Percentiles rank a stretch among this genome's conserved stretches.
phyloP scores from a whole-genome alignment of 2,113 vertebrate species.

The Melanerpes aurifrons region DNA sequence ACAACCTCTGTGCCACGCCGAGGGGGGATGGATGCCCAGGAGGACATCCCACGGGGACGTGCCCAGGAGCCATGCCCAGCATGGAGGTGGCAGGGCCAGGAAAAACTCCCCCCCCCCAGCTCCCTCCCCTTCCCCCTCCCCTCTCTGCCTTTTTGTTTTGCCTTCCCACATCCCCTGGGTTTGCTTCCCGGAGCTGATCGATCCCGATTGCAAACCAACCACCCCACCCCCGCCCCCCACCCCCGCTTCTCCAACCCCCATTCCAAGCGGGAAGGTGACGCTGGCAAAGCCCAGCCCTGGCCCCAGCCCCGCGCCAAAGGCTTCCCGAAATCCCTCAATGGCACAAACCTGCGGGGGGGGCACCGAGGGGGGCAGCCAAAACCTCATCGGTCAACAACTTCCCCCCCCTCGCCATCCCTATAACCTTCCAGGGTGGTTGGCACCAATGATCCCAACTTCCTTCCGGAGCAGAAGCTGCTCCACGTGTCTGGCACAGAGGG shows the following conservation, averaged over 20 bases:
- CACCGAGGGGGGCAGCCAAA: background rate
- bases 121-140: too few relatives aligned
- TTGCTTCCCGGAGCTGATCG: background rate
- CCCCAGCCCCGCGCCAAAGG: background rate
- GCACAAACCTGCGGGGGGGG: background rate
- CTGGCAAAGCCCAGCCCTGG: background rate
- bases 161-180: accelerated
- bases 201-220: background rate
- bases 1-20: background rate
- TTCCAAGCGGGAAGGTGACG: background rate
- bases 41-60: background rate
- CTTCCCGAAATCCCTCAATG: background rate
- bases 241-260: accelerated
- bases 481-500: background rate
- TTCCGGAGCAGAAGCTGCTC: background rate
- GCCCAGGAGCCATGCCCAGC: background rate
- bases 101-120: too few relatives aligned
- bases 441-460: background rate
- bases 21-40: background rate
- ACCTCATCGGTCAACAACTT: too few relatives aligned
- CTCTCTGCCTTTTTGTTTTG: too few relatives aligned
- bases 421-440: too few relatives aligned
- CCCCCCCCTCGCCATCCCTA: background rate
- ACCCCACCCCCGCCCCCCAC: accelerated
- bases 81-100: background rate